Percentiles rank a stretch among this genome's conserved stretches.
Evolutionary conservation across 2,113 vertebrate species (phyloP).

Genomic region (Merops nubicus): DNA sequence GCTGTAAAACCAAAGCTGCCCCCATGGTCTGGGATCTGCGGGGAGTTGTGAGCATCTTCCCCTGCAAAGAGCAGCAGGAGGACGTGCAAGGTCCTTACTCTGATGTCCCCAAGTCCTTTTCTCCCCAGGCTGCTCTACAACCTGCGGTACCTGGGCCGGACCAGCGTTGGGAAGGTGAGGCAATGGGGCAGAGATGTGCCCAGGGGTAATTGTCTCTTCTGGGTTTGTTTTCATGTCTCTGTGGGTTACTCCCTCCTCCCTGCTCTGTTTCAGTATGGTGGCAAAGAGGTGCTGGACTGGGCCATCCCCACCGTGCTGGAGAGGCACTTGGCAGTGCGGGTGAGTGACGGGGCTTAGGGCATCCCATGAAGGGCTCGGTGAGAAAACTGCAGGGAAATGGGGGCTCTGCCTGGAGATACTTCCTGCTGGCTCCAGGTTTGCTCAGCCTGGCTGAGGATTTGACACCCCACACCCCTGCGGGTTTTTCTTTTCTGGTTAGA

Average conservation of each 20-base stretch:
- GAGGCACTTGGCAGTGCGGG: constrained; percentile 53
- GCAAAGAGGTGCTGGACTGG: constrained; percentile 80
- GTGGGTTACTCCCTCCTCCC: not conserved
- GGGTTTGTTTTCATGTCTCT: not conserved
- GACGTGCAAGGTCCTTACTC: not conserved
- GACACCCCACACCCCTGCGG: too few relatives aligned
- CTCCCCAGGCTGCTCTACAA: constrained; percentile 79
- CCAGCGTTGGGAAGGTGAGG: constrained; percentile 78
- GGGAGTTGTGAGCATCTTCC: not conserved
- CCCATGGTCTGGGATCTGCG: rapidly evolving
- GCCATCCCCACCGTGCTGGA: constrained; percentile 75
- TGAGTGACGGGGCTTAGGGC: not conserved
- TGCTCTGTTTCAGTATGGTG: constrained; percentile 70
- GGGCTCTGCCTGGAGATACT: not conserved
- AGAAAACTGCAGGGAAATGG: not conserved
- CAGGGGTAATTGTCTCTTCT: not conserved
- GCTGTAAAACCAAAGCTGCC: not conserved
- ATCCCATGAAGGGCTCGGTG: not conserved
- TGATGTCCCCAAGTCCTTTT: not conserved
- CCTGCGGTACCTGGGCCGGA: constrained; percentile 77
- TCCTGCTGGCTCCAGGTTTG: not conserved
- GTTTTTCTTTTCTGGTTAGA: not conserved
- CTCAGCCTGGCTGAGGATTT: not conserved
- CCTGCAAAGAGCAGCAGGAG: not conserved
- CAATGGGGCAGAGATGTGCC: not conserved